Evolutionary conservation across 2,113 vertebrate species (phyloP), one percentile per base, ranked within the genome.

Genomic region (Probosciger aterrimus): DNA sequence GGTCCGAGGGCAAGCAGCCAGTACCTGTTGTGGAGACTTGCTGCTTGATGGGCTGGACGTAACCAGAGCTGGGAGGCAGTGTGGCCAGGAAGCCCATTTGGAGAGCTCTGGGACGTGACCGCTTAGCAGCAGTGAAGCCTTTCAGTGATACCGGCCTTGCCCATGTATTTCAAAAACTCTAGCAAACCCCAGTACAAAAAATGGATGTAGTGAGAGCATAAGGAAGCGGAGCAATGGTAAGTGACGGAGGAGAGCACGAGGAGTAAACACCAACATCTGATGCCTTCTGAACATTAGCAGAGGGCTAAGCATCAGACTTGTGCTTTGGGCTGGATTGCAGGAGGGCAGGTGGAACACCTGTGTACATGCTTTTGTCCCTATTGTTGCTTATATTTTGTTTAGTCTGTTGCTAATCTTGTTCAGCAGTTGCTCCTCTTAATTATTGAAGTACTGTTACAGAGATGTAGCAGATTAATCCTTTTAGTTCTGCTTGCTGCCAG

Each of bases 351-450:
- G 74, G n/a, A 14, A n/a, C 62, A 39, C 85, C 76, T 73, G 1
- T 0, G 31, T 11, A 3, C 4, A 0, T 46, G 93, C 37, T 77
- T 92, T 25, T 63, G 41, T 15, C 53, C 82, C 53, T 12, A 0
- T 41, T 90, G 71, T 86, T 92, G 60, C 27, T 69, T 93, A 31
- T 74, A 33, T 69, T 94, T 95, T 96, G 85, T 82, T 95, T 80
- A 80, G 59, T 83, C 94, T 77, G 6, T 53, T 80, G 94, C 90
- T 95, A 92, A 96, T 96, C 88, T 94, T 88, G 82, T 96, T 96
- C 90, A 92, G 86, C 85, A 88, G 90, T 96, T 95, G 88, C 86
- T 95, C 44, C 82, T 95, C 95, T 96, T 96, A 96, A 95, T 96
- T 97, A 92, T 6, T 93, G 80, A 86, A 93, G 80, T 93, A 94